A percentile compares a stretch with the other conserved stretches of the same genome.
phyloP scores from a whole-genome alignment of 2,888 invertebrate genomes.

The Drosophila setosimentum region DNA sequence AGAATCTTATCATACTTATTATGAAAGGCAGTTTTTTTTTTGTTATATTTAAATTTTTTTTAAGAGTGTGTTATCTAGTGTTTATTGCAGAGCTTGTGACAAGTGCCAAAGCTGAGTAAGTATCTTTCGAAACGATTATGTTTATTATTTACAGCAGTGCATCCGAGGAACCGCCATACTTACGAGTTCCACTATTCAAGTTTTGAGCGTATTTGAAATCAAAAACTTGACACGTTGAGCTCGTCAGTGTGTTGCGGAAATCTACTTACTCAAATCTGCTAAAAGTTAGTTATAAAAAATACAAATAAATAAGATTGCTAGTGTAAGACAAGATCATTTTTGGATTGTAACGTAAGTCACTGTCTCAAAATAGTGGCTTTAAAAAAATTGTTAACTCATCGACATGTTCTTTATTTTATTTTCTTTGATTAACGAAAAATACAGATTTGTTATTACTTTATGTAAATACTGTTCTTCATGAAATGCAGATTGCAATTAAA shows the following conservation, averaged over 20 bases:
- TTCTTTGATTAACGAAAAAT: not conserved
- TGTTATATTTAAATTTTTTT: too few species aligned
- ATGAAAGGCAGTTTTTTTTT: slow-evolving; percentile 17
- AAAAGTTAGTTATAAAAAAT: not conserved
- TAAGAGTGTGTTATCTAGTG: slow-evolving; percentile 10
- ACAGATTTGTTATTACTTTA: not conserved
- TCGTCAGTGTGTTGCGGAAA: slow-evolving; percentile 54
- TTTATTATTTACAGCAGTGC: not conserved
- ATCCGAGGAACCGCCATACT: slow-evolving; percentile 41
- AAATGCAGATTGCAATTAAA: not conserved
- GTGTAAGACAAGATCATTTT: not conserved
- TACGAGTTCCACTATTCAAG: slow-evolving; percentile 73
- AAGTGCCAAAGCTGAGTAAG: not conserved
- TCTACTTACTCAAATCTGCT: not conserved
- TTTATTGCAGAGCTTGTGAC: not conserved
- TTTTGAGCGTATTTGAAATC: slow-evolving; percentile 66
- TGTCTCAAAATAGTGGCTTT: not conserved
- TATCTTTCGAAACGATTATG: not conserved
- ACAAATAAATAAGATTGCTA: not conserved
- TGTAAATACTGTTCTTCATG: not conserved
- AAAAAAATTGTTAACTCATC: not conserved
- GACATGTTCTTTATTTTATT: not conserved
- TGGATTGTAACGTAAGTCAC: too few species aligned
- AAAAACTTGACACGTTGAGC: slow-evolving; percentile 79
- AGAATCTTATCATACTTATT: not conserved